Base-by-base conservation (phyloP, 1,140 invertebrate species). In the Eciton burchellii region DNA sequence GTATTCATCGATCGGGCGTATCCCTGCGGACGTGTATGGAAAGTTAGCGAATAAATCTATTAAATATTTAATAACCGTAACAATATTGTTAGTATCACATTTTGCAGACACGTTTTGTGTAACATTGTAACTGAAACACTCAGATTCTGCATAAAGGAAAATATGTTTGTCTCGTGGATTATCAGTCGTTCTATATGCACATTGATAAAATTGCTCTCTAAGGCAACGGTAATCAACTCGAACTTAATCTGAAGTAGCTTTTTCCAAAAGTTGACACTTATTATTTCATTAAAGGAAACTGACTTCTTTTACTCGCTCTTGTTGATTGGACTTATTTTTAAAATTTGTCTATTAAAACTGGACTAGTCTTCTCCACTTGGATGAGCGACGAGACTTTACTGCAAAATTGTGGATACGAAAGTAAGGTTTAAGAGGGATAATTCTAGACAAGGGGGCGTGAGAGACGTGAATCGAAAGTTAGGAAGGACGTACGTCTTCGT, bases 61-160 rank as follows among this genome's bases (percentile, higher is more conserved):
- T 68, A 79, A 79, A 77, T 77, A 63, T 63, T 76, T 76, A 76
- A 65, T 79, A 43, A 41, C 47, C 57, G 16, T 29, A 16, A 12
- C 12, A 19, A 56, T 70, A 68, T 79, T 26, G 2, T 56, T 12
- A 56, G 29, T 79, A 68, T 6, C 52, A 45, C 8, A 29, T 35
- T 16, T 21, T 4, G 41, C n/a, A n/a, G n/a, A 3, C 21, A 54
- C 45, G 6, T 79, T 56, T 24, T 29, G 45, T 12, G 3, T 12
- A 8, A 1, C 26, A 56, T 5, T 66, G 43, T 52, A 65, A 54
- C 16, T 26, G 11, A 24, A n/a, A 11, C 2, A 3, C 21, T 63
- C 41, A 68, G 0, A 3, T 56, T 68, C 12, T 45, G 26, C 52
- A 21, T 41, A 12, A 9, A 21, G n/a, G 41, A 45, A 19, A 21